These are phyloP conservation scores for Taenioides sp. DNA, from an alignment of 2,797 vertebrate species.

Conservation along the genomic window DNA sequence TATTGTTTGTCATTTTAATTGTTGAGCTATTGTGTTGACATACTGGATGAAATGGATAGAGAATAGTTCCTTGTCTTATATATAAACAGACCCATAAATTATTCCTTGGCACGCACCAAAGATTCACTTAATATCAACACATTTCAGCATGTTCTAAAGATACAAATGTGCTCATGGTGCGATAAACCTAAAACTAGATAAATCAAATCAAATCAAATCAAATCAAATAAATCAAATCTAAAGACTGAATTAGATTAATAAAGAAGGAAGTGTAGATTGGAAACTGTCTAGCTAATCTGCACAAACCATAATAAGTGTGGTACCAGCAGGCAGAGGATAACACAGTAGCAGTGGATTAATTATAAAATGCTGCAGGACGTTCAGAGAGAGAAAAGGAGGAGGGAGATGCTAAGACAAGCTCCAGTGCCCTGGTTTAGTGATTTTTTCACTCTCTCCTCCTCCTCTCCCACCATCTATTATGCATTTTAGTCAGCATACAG, in stretches of 20 bases:
- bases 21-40: too few relatives aligned
- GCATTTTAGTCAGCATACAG: conserved; percentile 27
- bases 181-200: neutral
- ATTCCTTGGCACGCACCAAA: neutral
- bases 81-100: neutral
- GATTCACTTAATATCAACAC: neutral
- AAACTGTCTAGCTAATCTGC: conserved; percentile 22
- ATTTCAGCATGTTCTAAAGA: neutral
- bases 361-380: conserved; percentile 52
- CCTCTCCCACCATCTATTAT: conserved; percentile 23
- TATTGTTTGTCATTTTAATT: too few relatives aligned
- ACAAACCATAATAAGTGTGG: conserved; percentile 41
- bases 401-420: conserved; percentile 38
- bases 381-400: conserved; percentile 36
- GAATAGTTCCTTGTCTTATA: too few relatives aligned
- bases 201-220: too few relatives aligned
- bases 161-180: neutral
- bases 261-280: too few relatives aligned
- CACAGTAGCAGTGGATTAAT: conserved; percentile 45
- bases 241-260: too few relatives aligned
- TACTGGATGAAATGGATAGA: too few relatives aligned
- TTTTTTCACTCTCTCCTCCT: conserved; percentile 28
- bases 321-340: conserved; percentile 32
- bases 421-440: conserved; percentile 63
- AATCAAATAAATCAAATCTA: too few relatives aligned